A percentile compares a stretch with the other conserved stretches of the same genome.
Evolutionary conservation across 64 coral and sea anemone genomes (phyloP).

Genomic region (Actinia equina): DNA sequence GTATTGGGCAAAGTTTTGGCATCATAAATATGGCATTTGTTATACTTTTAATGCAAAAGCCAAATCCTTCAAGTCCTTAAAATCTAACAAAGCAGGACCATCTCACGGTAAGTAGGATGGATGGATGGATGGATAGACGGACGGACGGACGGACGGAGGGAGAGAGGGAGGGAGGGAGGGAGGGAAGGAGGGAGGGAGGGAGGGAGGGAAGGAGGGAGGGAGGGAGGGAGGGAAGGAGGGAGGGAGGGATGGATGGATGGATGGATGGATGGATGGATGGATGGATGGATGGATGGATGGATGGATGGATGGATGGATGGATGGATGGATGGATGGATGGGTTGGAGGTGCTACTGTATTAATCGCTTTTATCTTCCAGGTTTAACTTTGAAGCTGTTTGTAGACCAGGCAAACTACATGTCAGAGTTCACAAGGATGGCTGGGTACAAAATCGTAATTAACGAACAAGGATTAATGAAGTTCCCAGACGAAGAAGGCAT

Average conservation of each 20-base stretch:
- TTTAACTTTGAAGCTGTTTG: slow-evolving; percentile 13
- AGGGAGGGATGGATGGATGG: neutral
- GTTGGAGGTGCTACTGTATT: neutral
- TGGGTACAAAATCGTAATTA: slow-evolving; percentile 31
- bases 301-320: neutral
- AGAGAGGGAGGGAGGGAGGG: neutral
- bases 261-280: neutral
- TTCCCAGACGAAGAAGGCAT: slow-evolving; percentile 45
- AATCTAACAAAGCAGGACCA: slow-evolving; percentile 49
- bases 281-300: too few species aligned
- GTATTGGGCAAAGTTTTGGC: slow-evolving; percentile 37
- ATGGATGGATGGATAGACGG: neutral
- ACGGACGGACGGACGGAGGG: neutral
- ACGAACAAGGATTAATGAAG: slow-evolving; percentile 36
- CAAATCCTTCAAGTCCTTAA: slow-evolving; percentile 12
- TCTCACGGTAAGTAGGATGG: slow-evolving; percentile 26
- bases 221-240: neutral
- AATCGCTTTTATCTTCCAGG: neutral
- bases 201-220: neutral
- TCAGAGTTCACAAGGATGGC: slow-evolving; percentile 13
- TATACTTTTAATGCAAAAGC: slow-evolving; percentile 23
- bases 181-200: neutral
- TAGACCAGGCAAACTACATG: slow-evolving; percentile 32
- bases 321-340: neutral
- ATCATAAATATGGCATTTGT: slow-evolving; percentile 40